Percentiles rank a stretch among this genome's conserved stretches.
Conservation (phyloP, 2,113 vertebrate genomes). For the Hylia prasina region DNA sequence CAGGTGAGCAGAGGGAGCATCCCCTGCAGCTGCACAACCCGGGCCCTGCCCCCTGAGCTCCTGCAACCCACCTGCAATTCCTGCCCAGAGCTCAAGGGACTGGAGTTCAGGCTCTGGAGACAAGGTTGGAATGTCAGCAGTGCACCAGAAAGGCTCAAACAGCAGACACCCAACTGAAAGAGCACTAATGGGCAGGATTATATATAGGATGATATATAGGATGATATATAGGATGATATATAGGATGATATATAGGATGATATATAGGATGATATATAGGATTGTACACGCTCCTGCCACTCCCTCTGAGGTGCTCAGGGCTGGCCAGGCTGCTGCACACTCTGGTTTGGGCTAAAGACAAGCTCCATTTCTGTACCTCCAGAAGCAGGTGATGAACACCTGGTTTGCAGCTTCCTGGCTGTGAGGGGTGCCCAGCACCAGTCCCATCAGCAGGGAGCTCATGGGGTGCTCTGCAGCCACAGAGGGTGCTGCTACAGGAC, state of each 20-base stretch:
- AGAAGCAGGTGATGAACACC: neutral
- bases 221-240: neutral
- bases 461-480: neutral
- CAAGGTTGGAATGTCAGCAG: neutral
- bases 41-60: rapidly evolving
- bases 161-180: neutral
- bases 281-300: neutral
- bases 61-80: neutral
- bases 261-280: too few relatives aligned
- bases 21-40: neutral
- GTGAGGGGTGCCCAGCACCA: neutral
- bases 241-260: too few relatives aligned
- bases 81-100: neutral
- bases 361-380: neutral
- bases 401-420: too few relatives aligned
- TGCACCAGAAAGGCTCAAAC: neutral
- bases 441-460: neutral
- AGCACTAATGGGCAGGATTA: neutral
- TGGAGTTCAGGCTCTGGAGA: neutral
- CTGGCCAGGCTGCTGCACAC: neutral
- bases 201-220: rapidly evolving
- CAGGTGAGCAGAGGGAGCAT: neutral
- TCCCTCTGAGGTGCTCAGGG: neutral
- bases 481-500: neutral
- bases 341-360: neutral